Base-by-base conservation (phyloP, 2,797 vertebrate species). In the Sebastes nivosus region DNA sequence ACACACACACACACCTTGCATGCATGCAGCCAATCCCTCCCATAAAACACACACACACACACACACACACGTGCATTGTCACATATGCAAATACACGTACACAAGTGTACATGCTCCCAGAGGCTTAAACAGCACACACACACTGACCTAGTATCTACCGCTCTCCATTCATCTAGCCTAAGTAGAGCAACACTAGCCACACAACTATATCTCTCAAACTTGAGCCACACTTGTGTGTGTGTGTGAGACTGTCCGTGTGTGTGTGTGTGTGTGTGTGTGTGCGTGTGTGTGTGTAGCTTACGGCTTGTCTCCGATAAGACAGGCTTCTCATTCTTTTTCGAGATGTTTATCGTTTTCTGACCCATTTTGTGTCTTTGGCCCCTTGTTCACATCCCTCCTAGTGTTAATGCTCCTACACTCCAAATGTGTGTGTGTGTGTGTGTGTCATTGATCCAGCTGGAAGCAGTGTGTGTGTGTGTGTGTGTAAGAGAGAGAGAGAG, bases 311-410 rank as follows among this genome's bases (percentile, higher is more conserved):
- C 86, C 61, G 7, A 87, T 70, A 83, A 87, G 77, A 80, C 83
- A 69, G 64, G 81, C 74, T 59, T 80, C 77, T 83, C 80, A 55
- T 78, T 89, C 71, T 46, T 54, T 90, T 91, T 90, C 50, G 27
- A 89, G 90, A 92, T 93, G 92, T 94, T 94, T 92, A 93, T 88
- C 85, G 83, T 89, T 94, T 95, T 92, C 88, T 95, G 94, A 95
- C 93, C 94, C 93, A 95, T 95, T 96, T 96, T 76, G 66, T 80
- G 88, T 92, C 87, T 91, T 83, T 81, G 87, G 90, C 85, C 88
- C 74, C 85, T 85, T 22, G 79, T 88, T 92, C 80, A 29, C 87
- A 80, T 88, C 86, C 83, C 89, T 93, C 84, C 88, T 71, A 85
- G 90, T 89, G 89, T 91, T 90, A 93, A 90, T 92, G 90, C 72